Evolutionary conservation across 1,140 invertebrate species (phyloP), one percentile per base, ranked within the genome.

Genomic region (Bombus cullumanus): DNA sequence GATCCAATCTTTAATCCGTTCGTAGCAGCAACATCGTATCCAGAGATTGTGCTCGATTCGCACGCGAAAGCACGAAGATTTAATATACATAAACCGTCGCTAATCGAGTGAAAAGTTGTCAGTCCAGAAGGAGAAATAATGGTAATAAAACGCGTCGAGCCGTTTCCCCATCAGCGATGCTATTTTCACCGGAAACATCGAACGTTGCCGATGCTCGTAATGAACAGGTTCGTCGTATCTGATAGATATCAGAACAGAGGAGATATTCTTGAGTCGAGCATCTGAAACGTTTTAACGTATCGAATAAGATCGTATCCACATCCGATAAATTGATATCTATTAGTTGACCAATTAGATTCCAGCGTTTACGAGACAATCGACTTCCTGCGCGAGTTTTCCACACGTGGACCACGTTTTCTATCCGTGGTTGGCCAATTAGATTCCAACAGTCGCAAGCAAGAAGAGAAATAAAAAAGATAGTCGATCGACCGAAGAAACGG

Each of bases 101-200:
- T 73, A 59, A 71, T 75, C 66, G 68, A 68, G 31, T 57, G 75
- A 84, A 79, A 80, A 87, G 81, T 86, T 72, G 84, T 39, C 79
- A 10, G 43, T 71, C 66, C 37, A 76, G 62, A 57, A 66, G 74
- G 2, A 71, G 66, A 39, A 68, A 76, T 25, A 78, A 53, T 15
- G 39, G 53, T 43, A 25, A 43, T 31, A 76, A 31, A 47, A 9
- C 69, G 77, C 39, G 85, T 31, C 77, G 64, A 12, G 75, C 43
- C 59, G 72, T 82, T 79, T 82, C 64, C 79, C 28, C 34, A 62
- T 66, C 47, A 37, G 31, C 41, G 73, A 34, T 53, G 34, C 15
- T 25, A 72, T 88, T 90, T 90, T 90, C 88, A 81, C 83, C 80
- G 89, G 86, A 81, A 90, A 88, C 71, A 78, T 90, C 37, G 74